These are phyloP conservation scores for Cheumatopsyche charites DNA, from an alignment of 1,140 invertebrate species.

Conservation along the genomic window DNA sequence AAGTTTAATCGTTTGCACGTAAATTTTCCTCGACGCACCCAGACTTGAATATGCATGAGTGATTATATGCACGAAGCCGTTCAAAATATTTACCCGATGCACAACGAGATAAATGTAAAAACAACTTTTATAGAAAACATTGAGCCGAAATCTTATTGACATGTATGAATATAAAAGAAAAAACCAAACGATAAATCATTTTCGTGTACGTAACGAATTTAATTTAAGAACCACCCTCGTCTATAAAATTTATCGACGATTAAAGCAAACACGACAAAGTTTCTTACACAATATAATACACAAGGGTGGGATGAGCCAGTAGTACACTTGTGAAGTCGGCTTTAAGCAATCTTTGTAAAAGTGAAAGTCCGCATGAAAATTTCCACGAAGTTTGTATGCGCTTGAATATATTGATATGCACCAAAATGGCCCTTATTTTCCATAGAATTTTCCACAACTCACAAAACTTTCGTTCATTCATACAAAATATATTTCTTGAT, in stretches of 20 bases:
- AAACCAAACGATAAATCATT: too few relatives aligned
- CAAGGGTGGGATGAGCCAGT: not conserved
- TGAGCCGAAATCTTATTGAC: too few relatives aligned
- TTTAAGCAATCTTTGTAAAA: conserved; percentile 4
- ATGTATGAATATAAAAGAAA: too few relatives aligned
- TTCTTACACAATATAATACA: not conserved
- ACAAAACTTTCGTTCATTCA: too few relatives aligned
- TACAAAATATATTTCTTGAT: too few relatives aligned
- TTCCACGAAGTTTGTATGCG: not conserved
- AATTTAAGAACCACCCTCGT: not conserved
- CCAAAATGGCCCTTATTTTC: too few relatives aligned
- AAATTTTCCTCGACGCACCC: not conserved
- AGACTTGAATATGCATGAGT: conserved; percentile 15
- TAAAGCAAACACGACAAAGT: conserved; percentile 13
- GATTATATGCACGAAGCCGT: conserved; percentile 1
- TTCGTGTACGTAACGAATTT: not conserved
- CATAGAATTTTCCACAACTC: too few relatives aligned
- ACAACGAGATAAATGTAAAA: too few relatives aligned
- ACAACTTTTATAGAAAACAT: too few relatives aligned
- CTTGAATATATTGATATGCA: not conserved
- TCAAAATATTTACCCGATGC: not conserved
- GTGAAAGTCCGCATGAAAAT: conserved; percentile 2
- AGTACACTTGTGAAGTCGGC: not conserved
- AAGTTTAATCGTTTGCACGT: too few relatives aligned
- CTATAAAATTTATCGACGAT: not conserved